Evolutionary conservation across 2,113 vertebrate genomes (phyloP).

Genomic region (Poecilia latipinna): DNA sequence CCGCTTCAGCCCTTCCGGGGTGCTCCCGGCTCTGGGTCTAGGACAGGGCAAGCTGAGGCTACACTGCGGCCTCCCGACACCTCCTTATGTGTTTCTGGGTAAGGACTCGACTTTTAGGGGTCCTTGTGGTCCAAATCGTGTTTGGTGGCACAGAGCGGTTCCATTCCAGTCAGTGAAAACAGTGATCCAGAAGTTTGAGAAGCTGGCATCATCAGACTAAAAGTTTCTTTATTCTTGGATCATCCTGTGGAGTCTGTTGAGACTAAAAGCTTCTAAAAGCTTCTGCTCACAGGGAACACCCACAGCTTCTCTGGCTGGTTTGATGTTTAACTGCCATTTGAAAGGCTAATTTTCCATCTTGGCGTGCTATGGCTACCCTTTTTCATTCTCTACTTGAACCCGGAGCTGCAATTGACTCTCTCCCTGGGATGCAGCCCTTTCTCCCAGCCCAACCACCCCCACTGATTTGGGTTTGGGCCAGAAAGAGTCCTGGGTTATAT

Average conservation of each 20-base stretch:
- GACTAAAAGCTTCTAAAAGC: conserved; percentile 11
- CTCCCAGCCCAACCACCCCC: conserved; percentile 57
- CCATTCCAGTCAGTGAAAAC: conserved; percentile 60
- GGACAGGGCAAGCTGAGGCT: conserved; percentile 71
- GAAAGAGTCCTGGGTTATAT: conserved; percentile 48
- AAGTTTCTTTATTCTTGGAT: no score
- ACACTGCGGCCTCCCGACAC: conserved; percentile 66
- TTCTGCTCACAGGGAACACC: conserved; percentile 21
- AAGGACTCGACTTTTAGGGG: conserved; percentile 63
- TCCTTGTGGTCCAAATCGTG: conserved; percentile 6
- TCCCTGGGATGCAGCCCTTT: conserved; percentile 62
- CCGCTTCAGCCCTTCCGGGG: conserved; percentile 53
- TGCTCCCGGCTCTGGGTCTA: conserved; percentile 67
- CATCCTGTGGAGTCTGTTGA: not conserved
- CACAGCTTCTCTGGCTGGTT: conserved; percentile 29
- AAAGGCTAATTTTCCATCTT: conserved; percentile 71
- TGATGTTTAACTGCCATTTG: conserved; percentile 62
- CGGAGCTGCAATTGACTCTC: conserved; percentile 61
- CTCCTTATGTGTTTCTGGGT: conserved; percentile 66
- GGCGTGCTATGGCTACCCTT: conserved; percentile 43
- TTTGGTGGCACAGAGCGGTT: conserved; percentile 60
- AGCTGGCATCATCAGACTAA: conserved; percentile 25
- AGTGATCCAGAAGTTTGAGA: conserved; percentile 75
- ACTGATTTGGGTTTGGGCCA: conserved; percentile 28
- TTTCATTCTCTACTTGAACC: conserved; percentile 65